Evolutionary conservation across 2,113 vertebrate species (phyloP).

Genomic region (Epinephelus lanceolatus): DNA sequence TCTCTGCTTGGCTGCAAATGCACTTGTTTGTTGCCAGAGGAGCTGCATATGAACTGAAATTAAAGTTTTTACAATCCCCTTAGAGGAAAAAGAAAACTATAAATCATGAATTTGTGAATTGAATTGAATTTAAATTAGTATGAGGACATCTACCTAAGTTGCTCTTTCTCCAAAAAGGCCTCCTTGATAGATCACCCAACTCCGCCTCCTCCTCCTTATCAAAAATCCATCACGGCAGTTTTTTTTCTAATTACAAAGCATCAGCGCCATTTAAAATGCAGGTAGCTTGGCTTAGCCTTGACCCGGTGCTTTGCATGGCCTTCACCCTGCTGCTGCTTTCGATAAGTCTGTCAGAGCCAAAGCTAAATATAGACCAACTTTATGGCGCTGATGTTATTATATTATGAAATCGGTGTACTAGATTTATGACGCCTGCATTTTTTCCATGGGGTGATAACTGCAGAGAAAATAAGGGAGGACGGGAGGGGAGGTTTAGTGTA

Average conservation of each 20-base stretch:
- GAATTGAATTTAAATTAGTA: slow-evolving; percentile 20
- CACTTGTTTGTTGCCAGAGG: slow-evolving; percentile 25
- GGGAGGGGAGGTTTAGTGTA: slow-evolving; percentile 7
- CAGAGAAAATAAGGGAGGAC: not conserved
- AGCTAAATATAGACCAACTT: slow-evolving; percentile 59
- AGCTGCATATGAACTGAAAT: slow-evolving; percentile 21
- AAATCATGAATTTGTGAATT: slow-evolving; percentile 33
- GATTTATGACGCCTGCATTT: slow-evolving; percentile 37
- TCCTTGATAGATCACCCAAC: slow-evolving; percentile 8
- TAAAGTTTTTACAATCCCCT: slow-evolving; percentile 5
- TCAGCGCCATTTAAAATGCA: slow-evolving; percentile 53
- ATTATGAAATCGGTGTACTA: slow-evolving; percentile 27
- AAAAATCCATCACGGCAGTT: slow-evolving; percentile 31
- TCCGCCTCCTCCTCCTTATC: slow-evolving; percentile 12
- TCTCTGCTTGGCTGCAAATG: slow-evolving; percentile 24
- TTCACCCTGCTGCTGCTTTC: slow-evolving; percentile 37
- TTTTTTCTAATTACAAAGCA: slow-evolving; percentile 42
- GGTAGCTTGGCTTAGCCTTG: slow-evolving; percentile 45
- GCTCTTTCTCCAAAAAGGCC: slow-evolving; percentile 16
- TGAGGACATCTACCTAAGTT: not conserved
- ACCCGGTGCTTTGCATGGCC: slow-evolving; percentile 40
- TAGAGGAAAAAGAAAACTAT: not conserved
- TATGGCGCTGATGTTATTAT: slow-evolving; percentile 34
- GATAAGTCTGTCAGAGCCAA: slow-evolving; percentile 13
- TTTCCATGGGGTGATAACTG: not conserved